Conservation (phyloP, 2,888 invertebrate species). For the Polyommatus iphigenia region DNA sequence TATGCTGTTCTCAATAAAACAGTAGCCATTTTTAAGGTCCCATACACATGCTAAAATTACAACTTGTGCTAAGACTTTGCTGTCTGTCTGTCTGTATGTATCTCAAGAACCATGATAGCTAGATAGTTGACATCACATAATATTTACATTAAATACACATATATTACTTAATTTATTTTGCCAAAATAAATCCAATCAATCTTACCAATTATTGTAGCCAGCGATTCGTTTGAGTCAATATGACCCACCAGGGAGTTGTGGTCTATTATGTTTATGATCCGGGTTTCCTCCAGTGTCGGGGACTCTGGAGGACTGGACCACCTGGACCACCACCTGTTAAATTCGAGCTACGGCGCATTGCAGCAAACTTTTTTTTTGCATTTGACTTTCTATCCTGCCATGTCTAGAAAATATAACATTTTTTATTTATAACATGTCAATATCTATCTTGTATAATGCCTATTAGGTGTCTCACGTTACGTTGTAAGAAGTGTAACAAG, state of each 20-base stretch:
- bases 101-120: no score
- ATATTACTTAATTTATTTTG: no score
- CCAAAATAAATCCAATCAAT: background rate
- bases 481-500: no score
- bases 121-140: no score
- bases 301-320: no score
- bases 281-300: background rate
- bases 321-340: conserved; percentile 8
- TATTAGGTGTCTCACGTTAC: background rate
- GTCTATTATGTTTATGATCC: background rate
- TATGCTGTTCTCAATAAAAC: background rate
- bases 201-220: background rate
- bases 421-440: background rate
- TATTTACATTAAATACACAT: no score
- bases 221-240: background rate
- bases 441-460: background rate
- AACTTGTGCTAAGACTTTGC: no score
- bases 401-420: background rate
- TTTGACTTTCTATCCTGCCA: background rate
- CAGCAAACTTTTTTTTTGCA: background rate
- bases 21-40: no score
- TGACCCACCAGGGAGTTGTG: background rate
- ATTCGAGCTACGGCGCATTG: background rate
- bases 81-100: no score
- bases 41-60: no score